Base-by-base conservation (phyloP, 2,113 vertebrate genomes). In the Lethenteron camtschaticum region DNA sequence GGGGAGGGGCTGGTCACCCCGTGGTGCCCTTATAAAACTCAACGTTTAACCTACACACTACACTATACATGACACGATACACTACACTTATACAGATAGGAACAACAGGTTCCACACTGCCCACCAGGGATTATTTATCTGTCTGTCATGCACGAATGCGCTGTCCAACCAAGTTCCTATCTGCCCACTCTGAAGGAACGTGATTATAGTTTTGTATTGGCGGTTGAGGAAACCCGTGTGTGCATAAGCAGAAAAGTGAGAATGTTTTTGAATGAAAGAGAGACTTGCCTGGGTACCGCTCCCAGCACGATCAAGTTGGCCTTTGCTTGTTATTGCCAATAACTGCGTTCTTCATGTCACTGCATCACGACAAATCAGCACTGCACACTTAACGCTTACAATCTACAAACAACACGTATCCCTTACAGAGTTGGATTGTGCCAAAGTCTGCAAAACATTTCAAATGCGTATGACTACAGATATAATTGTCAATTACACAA, bases 241-340 rank as follows among this genome's bases (percentile, higher is more conserved):
- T 75, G 73, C 74, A 76, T 77, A 72, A 74, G 72, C 71, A 78
- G 78, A 80, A 82, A 83, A 74, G 77, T 18, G 75, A 73, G 77
- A 78, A 41, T 41, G 41, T 41, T 41, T 41, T 41, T 41, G 41
- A 41, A 41, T 41, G 41, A 41, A 41, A 41, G 41, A 5, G 41
- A 41, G 76, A 80, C 79, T 74, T 82, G 96, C 94, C 94, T 89
- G 72, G 92, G 90, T 78, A 99, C 89, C 70, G 94, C 94, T 84
- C 94, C 94, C 74, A 99, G 84, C 79, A 99, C 94, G 75, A 99
- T 99, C 79, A 96, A 84, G 80, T 99, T 99, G 78, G 94, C 89
- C 83, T 99, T 99, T 99, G 94, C 78, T 99, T 99, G 83, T 99
- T 99, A 84, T 99, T 99, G 83, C 94, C 94, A 78, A 99, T 99